Base-by-base conservation (phyloP, 1,140 invertebrate species). In the Drosophila sproati region DNA sequence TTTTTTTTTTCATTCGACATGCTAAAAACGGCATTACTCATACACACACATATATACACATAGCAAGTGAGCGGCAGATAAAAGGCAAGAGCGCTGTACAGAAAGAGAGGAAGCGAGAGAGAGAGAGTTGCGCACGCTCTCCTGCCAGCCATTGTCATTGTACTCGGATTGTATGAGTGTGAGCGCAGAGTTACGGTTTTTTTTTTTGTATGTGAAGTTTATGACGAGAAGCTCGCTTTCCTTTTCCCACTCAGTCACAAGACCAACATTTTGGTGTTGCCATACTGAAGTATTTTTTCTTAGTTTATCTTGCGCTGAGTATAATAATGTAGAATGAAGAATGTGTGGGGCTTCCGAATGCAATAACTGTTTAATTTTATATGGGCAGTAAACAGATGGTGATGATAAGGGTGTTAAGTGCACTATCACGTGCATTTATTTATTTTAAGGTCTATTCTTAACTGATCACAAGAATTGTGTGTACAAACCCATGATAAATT, bases 11-110 rank as follows among this genome's bases (percentile, higher is more conserved):
- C 20, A 20, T 70, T 76, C 39, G 63, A 50, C 80, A 77, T 85
- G 82, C 82, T 85, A 81, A 85, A 85, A 81, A 85, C 82, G 77
- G 82, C 82, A 85, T 86, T 78, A 79, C 73, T 77, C 74, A 80
- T 80, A 83, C 81, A 78, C 70, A 74, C 56, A 71, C 70, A 69
- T 69, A 80, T 80, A 83, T 78, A 78, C 70, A 74, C 56, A 71
- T 64, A 69, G 10, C 10, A 50, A 70, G 51, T 59, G 62, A 69
- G 60, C 48, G 54, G 45, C 37, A 50, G 28, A 78, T 63, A 80
- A 66, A 71, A 47, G 29, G 20, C 57, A 41, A 70, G 50, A 43
- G 50, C 35, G 63, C 0, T 20, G 20, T 20, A 20, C 20, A 20
- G 20, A 20, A 20, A 20, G 20, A 20, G 20, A 20, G 20, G 20